Conservation (phyloP, 2,113 vertebrate species). For the Crotalus viridis region DNA sequence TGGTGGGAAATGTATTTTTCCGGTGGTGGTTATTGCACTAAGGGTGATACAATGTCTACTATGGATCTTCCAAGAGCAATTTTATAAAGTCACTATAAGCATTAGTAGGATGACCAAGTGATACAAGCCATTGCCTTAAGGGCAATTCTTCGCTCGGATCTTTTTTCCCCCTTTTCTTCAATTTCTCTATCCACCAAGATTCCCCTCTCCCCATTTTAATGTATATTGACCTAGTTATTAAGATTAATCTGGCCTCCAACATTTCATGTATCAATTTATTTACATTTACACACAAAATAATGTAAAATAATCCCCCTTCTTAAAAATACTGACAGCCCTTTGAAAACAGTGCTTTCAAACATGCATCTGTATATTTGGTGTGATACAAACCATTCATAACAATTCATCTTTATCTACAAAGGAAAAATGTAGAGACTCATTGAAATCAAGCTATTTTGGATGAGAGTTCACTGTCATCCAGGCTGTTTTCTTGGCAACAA, state of each 20-base stretch:
- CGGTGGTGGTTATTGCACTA: background rate
- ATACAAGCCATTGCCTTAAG: background rate
- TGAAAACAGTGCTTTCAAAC: background rate
- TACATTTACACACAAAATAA: background rate
- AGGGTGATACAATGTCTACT: background rate
- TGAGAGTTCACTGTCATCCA: background rate
- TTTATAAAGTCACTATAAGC: background rate
- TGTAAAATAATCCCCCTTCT: background rate
- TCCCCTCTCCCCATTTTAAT: background rate
- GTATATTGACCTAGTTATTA: background rate
- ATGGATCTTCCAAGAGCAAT: background rate
- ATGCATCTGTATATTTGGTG: background rate
- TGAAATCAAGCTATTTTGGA: too few relatives aligned
- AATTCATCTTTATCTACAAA: background rate
- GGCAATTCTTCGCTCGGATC: background rate
- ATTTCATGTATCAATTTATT: background rate
- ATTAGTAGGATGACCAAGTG: background rate
- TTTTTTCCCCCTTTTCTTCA: background rate
- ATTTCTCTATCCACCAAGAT: background rate
- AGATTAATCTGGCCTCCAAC: background rate
- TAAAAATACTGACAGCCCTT: background rate
- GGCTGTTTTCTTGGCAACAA: background rate
- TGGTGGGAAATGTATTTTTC: background rate
- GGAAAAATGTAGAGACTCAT: background rate
- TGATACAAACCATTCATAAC: background rate